Conservation (phyloP, 1,140 invertebrate genomes). For the Rhopalosiphum padi region DNA sequence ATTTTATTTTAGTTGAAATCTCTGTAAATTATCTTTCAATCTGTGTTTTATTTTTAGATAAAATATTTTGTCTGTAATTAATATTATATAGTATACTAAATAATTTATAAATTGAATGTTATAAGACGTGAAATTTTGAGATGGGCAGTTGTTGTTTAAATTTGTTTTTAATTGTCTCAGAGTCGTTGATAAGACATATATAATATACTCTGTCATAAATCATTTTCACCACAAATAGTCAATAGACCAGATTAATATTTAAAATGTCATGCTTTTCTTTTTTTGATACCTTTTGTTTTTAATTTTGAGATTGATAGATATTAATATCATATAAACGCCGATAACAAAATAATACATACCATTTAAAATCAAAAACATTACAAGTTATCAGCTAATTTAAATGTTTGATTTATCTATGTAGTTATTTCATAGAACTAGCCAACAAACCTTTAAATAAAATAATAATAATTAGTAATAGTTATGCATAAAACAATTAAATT, state of each 20-base stretch:
- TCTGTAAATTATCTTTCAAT: neutral
- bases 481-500: neutral
- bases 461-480: neutral
- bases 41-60: neutral
- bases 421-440: neutral
- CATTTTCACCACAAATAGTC: too few relatives aligned
- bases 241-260: too few relatives aligned
- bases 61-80: neutral
- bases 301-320: neutral
- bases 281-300: neutral
- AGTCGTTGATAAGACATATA: too few relatives aligned
- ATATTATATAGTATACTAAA: neutral
- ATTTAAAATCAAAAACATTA: neutral
- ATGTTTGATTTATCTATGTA: neutral
- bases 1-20: too few relatives aligned
- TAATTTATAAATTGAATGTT: too few relatives aligned
- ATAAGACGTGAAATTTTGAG: neutral
- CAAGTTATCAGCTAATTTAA: neutral
- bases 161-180: neutral
- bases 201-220: too few relatives aligned
- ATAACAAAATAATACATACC: neutral
- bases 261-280: neutral
- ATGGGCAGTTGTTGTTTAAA: neutral
- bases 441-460: neutral
- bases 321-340: neutral